Percentiles rank a stretch among this genome's conserved stretches.
Evolutionary conservation across 2,113 vertebrate species (phyloP).

Genomic region (Cercocebus atys): DNA sequence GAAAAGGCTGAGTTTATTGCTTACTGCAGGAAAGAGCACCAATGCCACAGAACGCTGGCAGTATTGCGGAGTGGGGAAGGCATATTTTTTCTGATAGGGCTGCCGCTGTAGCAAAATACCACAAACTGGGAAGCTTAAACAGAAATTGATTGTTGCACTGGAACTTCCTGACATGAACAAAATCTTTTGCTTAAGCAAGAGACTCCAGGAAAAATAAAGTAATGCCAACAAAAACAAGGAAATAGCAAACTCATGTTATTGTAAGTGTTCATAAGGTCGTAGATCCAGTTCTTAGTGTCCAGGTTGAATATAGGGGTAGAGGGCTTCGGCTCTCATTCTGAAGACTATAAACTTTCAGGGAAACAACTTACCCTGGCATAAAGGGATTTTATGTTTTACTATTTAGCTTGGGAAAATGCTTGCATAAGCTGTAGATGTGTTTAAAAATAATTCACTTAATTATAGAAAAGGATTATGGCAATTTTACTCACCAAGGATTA

Average conservation of each 20-base stretch:
- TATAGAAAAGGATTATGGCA: background rate
- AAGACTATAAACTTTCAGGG: background rate
- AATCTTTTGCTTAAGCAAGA: background rate
- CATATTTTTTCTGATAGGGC: background rate
- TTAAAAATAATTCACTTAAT: slow-evolving; percentile 37
- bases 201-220: background rate
- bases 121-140: background rate
- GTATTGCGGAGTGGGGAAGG: background rate
- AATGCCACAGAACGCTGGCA: background rate
- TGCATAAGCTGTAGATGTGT: background rate
- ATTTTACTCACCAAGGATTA: slow-evolving; percentile 26
- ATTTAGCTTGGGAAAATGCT: background rate
- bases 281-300: background rate
- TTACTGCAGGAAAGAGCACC: background rate
- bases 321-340: background rate
- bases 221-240: background rate
- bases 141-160: too few species aligned
- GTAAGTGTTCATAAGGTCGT: too few species aligned
- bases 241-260: background rate
- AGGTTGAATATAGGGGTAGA: background rate
- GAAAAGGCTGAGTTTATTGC: background rate
- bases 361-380: background rate
- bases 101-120: background rate
- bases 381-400: background rate
- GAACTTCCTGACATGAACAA: background rate